A percentile compares a stretch with the other conserved stretches of the same genome.
Evolutionary conservation across 2,113 vertebrate species (phyloP).

Genomic region (Diadophis punctatus): DNA sequence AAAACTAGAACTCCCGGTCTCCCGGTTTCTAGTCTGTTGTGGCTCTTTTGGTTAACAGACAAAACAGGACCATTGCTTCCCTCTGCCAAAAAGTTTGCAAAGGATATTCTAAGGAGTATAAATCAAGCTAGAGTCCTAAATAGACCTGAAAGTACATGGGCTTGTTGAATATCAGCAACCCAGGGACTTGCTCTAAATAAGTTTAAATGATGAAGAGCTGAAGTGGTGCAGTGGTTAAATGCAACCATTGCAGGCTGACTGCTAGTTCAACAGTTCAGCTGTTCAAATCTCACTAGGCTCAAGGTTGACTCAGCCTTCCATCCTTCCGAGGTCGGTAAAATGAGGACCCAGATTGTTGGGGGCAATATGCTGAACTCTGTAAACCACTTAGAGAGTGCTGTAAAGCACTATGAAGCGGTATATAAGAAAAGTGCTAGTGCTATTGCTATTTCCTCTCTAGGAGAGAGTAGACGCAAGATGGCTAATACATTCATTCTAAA

Average conservation of each 20-base stretch:
- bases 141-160: background rate
- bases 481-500: background rate
- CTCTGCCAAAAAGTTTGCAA: background rate
- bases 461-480: background rate
- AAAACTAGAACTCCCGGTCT: background rate
- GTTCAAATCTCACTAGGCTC: too few species aligned
- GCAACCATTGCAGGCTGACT: too few species aligned
- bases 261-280: too few species aligned
- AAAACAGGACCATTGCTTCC: background rate
- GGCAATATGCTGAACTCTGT: too few species aligned
- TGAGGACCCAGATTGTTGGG: too few species aligned
- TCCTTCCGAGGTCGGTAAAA: too few species aligned
- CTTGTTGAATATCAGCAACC: background rate
- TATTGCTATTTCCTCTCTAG: background rate
- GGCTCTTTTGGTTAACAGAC: background rate
- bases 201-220: background rate
- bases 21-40: background rate
- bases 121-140: background rate
- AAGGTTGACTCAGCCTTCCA: too few species aligned
- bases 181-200: background rate
- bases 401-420: too few species aligned
- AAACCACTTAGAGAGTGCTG: too few species aligned
- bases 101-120: background rate
- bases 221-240: too few species aligned
- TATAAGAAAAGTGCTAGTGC: too few species aligned